Conservation (phyloP, 2,113 vertebrate genomes). For the Eclectus roratus region DNA sequence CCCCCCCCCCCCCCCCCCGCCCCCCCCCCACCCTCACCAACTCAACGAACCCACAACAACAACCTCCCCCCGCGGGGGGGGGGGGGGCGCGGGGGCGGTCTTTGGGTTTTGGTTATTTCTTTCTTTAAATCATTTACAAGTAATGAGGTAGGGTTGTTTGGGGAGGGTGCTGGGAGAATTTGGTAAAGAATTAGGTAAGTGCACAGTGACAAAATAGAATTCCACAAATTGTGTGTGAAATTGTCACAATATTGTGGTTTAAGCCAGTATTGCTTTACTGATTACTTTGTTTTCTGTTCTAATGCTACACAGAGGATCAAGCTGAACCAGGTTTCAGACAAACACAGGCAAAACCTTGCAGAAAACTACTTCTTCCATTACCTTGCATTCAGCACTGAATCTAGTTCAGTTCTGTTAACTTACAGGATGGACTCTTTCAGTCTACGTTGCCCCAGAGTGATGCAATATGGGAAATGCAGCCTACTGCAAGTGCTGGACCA, state of each 20-base stretch:
- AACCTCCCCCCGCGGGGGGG: too few species aligned
- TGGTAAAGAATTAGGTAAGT: background rate
- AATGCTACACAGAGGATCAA: background rate
- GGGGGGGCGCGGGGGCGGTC: too few species aligned
- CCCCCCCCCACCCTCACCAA: too few species aligned
- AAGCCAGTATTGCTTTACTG: background rate
- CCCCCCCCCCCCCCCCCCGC: too few species aligned
- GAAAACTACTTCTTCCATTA: background rate
- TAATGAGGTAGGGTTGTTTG: background rate
- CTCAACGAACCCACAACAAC: too few species aligned
- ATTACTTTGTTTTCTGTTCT: background rate
- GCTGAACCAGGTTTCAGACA: background rate
- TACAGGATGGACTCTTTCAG: background rate
- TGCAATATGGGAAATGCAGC: background rate
- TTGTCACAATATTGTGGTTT: background rate
- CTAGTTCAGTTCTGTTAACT: background rate
- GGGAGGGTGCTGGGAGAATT: background rate
- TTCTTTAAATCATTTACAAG: background rate
- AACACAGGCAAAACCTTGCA: background rate
- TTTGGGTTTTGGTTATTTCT: background rate
- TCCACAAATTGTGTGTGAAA: background rate
- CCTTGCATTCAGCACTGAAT: background rate
- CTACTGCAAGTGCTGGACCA: background rate
- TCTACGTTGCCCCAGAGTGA: background rate
- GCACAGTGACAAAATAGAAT: background rate